phyloP scores from a whole-genome alignment of 92 coral and sea anemone genomes.

The Epizoanthus stellaris region DNA sequence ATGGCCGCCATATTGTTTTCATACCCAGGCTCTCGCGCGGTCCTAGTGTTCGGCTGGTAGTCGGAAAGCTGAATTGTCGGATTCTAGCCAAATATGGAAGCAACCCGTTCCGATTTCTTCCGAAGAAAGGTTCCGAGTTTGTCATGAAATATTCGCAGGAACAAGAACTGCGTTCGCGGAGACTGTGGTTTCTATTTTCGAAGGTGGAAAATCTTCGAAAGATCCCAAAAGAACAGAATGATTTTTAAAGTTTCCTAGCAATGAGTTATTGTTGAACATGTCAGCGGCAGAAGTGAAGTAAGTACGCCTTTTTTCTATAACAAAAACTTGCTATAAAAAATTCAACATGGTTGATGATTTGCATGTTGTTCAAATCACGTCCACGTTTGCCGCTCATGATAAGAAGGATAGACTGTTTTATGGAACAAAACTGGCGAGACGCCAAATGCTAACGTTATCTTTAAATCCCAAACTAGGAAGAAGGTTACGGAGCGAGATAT shows the following conservation, averaged over 20 bases:
- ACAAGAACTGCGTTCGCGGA: constrained; percentile 20
- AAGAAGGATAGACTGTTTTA: background rate
- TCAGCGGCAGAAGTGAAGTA: constrained; percentile 64
- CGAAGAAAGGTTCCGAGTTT: constrained; percentile 6
- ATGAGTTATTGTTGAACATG: constrained; percentile 57
- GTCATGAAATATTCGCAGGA: background rate
- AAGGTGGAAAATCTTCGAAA: constrained; percentile 37
- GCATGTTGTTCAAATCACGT: constrained; percentile 24
- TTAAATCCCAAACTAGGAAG: constrained; percentile 56
- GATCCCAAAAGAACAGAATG: constrained; percentile 31
- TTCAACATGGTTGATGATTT: constrained; percentile 17
- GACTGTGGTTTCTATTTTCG: constrained; percentile 15
- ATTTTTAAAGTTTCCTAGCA: constrained; percentile 54
- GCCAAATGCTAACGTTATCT: constrained; percentile 1
- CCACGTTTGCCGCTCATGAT: constrained; percentile 28
- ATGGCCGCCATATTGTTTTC: constrained; percentile 54
- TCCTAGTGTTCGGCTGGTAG: background rate
- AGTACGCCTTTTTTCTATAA: constrained; percentile 27
- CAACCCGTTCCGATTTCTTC: background rate
- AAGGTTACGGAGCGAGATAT: constrained; percentile 58
- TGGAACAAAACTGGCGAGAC: background rate
- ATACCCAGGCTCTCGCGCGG: constrained; percentile 32
- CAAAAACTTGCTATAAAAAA: constrained; percentile 21
- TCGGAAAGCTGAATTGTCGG: constrained; percentile 9
- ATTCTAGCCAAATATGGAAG: constrained; percentile 29